These are phyloP conservation scores for Drepana falcataria DNA, from an alignment of 2,888 invertebrate species.

Conservation along the genomic window DNA sequence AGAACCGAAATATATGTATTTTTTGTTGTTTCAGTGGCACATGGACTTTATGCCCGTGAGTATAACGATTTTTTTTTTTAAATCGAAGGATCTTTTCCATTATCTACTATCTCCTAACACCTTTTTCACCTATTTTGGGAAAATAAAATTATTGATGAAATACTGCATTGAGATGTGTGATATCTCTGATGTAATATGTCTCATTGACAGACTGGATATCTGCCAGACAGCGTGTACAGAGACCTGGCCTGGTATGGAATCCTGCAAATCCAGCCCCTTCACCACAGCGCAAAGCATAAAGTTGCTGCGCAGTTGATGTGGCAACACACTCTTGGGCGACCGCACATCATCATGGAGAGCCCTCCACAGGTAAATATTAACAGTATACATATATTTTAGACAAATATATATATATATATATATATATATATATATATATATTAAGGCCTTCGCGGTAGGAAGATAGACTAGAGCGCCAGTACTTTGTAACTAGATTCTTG, in stretches of 20 bases:
- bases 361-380: constrained; percentile 54
- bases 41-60: constrained; percentile 72
- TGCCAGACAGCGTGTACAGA: constrained; percentile 68
- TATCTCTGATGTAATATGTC: neutral
- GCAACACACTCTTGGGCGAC: constrained; percentile 69
- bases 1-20: constrained; percentile 1
- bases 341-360: constrained; percentile 68
- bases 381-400: too few relatives aligned
- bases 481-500: too few relatives aligned
- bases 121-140: too few relatives aligned
- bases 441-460: too few relatives aligned
- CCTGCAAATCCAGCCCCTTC: constrained; percentile 65
- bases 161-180: neutral
- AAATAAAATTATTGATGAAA: too few relatives aligned
- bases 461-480: too few relatives aligned
- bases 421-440: too few relatives aligned
- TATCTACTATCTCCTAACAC: too few relatives aligned
- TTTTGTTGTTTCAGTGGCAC: constrained; percentile 55
- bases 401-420: too few relatives aligned
- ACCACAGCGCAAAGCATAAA: constrained; percentile 65
- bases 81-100: neutral
- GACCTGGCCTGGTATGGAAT: constrained; percentile 74
- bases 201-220: constrained; percentile 54
- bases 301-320: constrained; percentile 69
- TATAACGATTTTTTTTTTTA: constrained; percentile 9